Evolutionary conservation across 23 tunicate species (phyloP).

Genomic region (Ascidia mentula): DNA sequence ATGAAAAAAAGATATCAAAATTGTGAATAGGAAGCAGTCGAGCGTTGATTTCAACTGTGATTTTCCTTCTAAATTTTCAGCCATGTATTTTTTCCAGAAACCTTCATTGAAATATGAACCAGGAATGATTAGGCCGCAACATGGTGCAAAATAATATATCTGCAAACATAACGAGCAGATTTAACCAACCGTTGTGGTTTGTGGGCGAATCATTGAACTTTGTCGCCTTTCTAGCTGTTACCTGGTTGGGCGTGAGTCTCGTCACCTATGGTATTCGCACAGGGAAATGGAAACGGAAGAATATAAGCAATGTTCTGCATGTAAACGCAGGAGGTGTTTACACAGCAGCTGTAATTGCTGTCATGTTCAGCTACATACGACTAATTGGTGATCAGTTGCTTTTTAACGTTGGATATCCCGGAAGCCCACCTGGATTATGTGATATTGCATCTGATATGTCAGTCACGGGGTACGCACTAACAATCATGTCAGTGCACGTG

Average conservation of each 20-base stretch:
- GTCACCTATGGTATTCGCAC: not conserved
- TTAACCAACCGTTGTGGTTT: conserved; percentile 6
- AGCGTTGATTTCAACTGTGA: too few relatives aligned
- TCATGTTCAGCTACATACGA: not conserved
- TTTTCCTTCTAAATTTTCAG: too few relatives aligned
- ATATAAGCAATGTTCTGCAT: not conserved
- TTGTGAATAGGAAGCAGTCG: too few relatives aligned
- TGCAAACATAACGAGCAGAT: not conserved
- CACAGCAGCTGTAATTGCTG: not conserved
- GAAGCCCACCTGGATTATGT: not conserved
- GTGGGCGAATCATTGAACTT: not conserved
- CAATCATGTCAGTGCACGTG: not conserved
- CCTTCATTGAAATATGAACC: too few relatives aligned
- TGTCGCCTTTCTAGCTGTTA: not conserved
- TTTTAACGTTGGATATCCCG: conserved; percentile 7
- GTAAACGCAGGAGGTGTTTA: conserved; percentile 16
- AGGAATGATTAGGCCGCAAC: too few relatives aligned
- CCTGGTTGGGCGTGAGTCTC: not conserved
- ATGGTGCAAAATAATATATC: not conserved
- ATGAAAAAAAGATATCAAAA: too few relatives aligned
- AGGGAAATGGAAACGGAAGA: not conserved
- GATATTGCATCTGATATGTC: not conserved
- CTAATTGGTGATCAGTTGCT: not conserved
- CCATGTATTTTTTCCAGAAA: too few relatives aligned
- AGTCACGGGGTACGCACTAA: not conserved